Evolutionary conservation across 1,140 invertebrate genomes (phyloP), one percentile per base, ranked within the genome.

Genomic region (Nymphalis io): DNA sequence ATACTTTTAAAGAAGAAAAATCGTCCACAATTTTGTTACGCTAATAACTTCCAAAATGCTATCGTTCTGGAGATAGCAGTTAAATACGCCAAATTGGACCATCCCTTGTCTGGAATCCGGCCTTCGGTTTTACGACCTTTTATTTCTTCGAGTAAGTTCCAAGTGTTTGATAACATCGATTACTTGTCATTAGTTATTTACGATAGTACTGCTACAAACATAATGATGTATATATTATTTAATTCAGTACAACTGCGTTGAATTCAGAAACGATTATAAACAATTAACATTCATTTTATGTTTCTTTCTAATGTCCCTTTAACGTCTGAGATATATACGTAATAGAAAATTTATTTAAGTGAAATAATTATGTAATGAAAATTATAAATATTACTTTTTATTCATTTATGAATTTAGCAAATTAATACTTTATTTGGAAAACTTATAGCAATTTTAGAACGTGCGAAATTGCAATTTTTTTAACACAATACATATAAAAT

Each of bases 61-160:
- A 81, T 82, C 84, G 76, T 73, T 33, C 72, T 71, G 79, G 67
- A 80, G 84, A 84, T 84, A 79, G 77, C 83, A 85, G 83, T 88
- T 81, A 85, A 88, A 87, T 85, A 79, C 76, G 78, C 78, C 76
- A 85, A 89, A 87, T 87, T 85, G 81, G 75, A 66, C 79, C 80
- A 83, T 84, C 78, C 71, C 72, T 78, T 76, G 61, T 75, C 65
- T 51, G 74, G 67, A 66, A 75, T 74, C 68, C 78, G 44, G 20
- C 46, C 46, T 20, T 51, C 78, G 74, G 63, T 79, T 86, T 87
- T 86, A 86, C 84, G 67, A 77, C 66, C 59, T 71, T 66, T 83
- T 85, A 79, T 80, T 79, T 85, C 79, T 84, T 74, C 62, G 74
- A 13, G 21, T 15, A 27, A 74, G 70, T 75, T 76, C 67, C 58